These are phyloP conservation scores for Cryptus viduatorius DNA, from an alignment of 2,888 invertebrate genomes.

Conservation along the genomic window DNA sequence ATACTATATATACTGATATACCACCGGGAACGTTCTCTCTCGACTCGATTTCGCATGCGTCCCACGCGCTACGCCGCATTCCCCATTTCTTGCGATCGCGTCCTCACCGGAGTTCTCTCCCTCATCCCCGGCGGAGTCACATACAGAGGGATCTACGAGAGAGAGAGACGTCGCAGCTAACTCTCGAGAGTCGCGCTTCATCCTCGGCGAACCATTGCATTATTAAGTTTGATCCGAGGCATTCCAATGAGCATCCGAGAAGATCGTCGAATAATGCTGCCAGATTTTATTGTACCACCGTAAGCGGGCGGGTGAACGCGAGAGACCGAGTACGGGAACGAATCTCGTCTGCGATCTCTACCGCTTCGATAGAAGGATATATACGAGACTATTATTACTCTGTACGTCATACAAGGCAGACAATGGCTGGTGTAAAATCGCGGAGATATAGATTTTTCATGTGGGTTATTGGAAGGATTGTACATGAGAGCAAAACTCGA, in stretches of 20 bases:
- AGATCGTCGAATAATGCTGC: constrained; percentile 80
- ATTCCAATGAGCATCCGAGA: constrained; percentile 81
- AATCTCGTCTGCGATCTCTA: constrained; percentile 81
- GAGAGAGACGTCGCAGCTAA: background rate
- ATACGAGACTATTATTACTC: constrained; percentile 51
- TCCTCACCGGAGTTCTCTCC: constrained; percentile 66
- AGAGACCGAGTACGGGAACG: constrained; percentile 55
- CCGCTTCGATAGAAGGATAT: constrained; percentile 53
- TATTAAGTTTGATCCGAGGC: constrained; percentile 83
- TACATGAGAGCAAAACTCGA: background rate
- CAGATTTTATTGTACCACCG: constrained; percentile 81
- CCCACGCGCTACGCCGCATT: constrained; percentile 73
- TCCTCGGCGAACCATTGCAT: constrained; percentile 73
- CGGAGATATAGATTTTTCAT: constrained; percentile 59
- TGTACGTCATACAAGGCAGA: constrained; percentile 56
- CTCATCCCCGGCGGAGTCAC: constrained; percentile 56
- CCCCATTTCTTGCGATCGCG: constrained; percentile 72
- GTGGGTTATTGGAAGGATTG: constrained; percentile 1
- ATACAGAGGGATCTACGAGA: constrained; percentile 19
- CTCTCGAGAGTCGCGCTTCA: constrained; percentile 57
- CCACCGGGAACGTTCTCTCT: constrained; percentile 49
- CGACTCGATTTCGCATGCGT: constrained; percentile 75
- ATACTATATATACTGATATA: constrained; percentile 44
- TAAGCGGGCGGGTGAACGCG: constrained; percentile 50
- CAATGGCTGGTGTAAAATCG: constrained; percentile 63